Base-by-base conservation (phyloP, 2,888 invertebrate species). In the Orchesella flavescens region DNA sequence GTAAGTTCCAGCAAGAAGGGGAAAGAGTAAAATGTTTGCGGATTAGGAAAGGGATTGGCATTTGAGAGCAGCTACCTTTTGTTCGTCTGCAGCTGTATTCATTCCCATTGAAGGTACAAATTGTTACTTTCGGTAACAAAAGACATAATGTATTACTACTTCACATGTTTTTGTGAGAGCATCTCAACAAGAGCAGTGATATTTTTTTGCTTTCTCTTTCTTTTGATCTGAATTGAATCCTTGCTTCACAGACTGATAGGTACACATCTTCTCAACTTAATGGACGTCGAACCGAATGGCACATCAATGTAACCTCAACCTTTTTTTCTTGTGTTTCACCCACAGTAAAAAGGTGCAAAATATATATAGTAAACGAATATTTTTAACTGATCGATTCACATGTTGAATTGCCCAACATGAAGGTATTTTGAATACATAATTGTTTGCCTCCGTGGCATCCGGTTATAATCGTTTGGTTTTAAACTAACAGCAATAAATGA, bases 261-360 rank as follows among this genome's bases (percentile, higher is more conserved):
- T 49, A 49, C 2, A 49, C 44, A 44, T 44, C 44, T 9, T 49
- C 49, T n/a, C 49, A 15, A 12, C 34, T 4, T 12, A 12, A 49
- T 65, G 34, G 21, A 57, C n/a, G 43, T 65, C 65, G 34, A 65
- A 77, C 77, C 49, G 24, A 76, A 77, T 77, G 77, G 77, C 77
- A 77, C 77, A 77, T 77, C 19, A 59, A 69, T 59, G 76, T 77
- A 69, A 77, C 69, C 77, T 69, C 77, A 77, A 68, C 77, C 77
- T 69, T 77, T 61, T 59, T n/a, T n/a, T n/a, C n/a, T n/a, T 24
- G 15, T 12, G 34, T 57, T 68, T 77, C 68, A 65, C 57, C 68
- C 68, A 57, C 49, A 46, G 21, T 65, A 21, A 43, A 77, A 74
- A 76, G 55, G 66, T 75, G 75, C 75, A 65, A 75, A n/a, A 46